phyloP scores from a whole-genome alignment of 2,888 invertebrate genomes.

The Heliconius hortense region DNA sequence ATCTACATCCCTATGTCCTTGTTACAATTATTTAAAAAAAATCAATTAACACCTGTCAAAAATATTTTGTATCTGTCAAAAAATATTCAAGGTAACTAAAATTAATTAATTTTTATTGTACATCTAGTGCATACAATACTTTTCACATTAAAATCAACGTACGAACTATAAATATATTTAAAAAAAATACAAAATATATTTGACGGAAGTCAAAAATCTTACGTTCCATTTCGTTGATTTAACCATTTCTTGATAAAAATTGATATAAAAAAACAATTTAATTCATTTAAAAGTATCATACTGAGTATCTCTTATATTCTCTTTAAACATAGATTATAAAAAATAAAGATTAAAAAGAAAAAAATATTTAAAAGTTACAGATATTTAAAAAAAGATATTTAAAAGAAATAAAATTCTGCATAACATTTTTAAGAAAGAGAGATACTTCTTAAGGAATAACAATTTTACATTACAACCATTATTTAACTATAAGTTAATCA shows the following conservation, averaged over 20 bases:
- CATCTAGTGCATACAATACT: constrained; percentile 19
- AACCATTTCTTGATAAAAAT: constrained; percentile 1
- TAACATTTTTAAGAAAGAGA: background rate
- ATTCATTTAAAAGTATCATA: background rate
- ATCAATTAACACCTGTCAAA: constrained; percentile 36
- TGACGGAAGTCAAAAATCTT: constrained; percentile 32
- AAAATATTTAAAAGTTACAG: background rate
- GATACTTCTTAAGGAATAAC: constrained; percentile 1
- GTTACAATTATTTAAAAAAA: constrained; percentile 9
- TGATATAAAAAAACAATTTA: background rate
- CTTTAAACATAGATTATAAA: background rate
- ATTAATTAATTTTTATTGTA: background rate
- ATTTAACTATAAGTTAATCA: constrained; percentile 8
- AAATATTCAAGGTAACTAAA: constrained; percentile 14
- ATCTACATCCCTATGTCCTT: constrained; percentile 48
- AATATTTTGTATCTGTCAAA: constrained; percentile 6
- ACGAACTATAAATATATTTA: constrained; percentile 5
- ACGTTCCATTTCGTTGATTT: background rate
- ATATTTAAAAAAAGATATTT: no score
- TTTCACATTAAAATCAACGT: constrained; percentile 10
- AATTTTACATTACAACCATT: constrained; percentile 17
- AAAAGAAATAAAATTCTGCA: constrained; percentile 11
- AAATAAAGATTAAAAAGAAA: background rate
- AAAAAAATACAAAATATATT: constrained; percentile 25
- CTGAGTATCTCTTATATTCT: background rate